These are phyloP conservation scores for Barnardius zonarius DNA, from an alignment of 2,113 vertebrate species.

Conservation along the genomic window DNA sequence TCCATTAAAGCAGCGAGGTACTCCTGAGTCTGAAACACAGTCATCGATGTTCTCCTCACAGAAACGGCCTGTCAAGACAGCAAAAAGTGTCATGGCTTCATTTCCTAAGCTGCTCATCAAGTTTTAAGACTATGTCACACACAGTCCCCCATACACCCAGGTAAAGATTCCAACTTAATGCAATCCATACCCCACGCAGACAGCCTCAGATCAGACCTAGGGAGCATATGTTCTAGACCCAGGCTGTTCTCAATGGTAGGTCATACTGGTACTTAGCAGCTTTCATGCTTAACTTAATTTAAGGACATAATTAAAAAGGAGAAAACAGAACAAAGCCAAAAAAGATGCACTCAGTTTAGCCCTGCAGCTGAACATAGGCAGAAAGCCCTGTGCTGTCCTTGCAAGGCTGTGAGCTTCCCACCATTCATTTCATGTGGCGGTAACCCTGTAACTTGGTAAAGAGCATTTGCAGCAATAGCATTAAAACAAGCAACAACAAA, in stretches of 20 bases:
- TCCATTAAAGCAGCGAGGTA: slow-evolving; percentile 83
- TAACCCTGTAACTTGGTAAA: neutral
- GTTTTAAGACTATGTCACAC: neutral
- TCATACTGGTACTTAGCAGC: neutral
- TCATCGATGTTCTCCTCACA: slow-evolving; percentile 89
- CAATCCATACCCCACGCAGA: neutral
- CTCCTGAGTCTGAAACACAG: slow-evolving; percentile 74
- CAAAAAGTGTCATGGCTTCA: neutral
- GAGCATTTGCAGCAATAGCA: neutral
- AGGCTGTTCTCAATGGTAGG: neutral
- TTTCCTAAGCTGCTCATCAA: neutral
- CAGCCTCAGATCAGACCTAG: neutral
- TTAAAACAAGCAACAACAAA: neutral
- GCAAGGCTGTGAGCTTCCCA: neutral
- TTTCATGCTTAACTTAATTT: neutral
- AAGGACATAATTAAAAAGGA: slow-evolving; percentile 4
- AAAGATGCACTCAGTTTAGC: neutral
- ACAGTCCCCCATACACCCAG: neutral
- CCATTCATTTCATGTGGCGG: neutral
- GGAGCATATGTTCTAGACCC: neutral
- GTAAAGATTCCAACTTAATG: neutral
- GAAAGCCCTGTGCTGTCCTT: neutral
- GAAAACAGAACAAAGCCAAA: neutral
- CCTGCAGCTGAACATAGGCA: neutral
- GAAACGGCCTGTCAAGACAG: slow-evolving; percentile 72